Evolutionary conservation across 2,113 vertebrate genomes (phyloP).

Genomic region (Halichoerus grypus): DNA sequence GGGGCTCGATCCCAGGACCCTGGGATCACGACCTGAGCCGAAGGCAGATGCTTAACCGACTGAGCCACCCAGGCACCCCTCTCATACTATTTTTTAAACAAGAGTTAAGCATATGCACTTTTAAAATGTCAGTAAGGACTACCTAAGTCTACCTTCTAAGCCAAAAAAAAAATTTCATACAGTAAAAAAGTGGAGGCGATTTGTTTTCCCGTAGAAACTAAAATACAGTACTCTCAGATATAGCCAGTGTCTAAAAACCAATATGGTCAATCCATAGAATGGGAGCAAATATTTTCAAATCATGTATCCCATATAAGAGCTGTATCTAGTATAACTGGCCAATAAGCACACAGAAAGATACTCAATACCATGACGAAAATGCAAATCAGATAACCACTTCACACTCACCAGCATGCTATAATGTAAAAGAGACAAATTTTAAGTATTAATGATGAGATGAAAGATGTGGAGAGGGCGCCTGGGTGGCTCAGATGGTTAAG

Average conservation of each 20-base stretch:
- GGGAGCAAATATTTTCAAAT: constrained; percentile 9
- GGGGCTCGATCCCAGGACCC: too few relatives aligned
- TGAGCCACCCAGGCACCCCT: too few relatives aligned
- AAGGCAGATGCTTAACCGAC: too few relatives aligned
- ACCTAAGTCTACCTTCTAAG: not conserved
- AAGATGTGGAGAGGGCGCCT: too few relatives aligned
- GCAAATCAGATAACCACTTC: not conserved
- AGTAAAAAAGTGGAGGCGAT: not conserved
- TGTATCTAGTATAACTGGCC: not conserved
- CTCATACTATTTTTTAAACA: not conserved
- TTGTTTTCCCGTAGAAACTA: not conserved
- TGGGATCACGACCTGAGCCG: too few relatives aligned
- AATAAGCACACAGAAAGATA: not conserved
- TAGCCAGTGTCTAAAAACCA: not conserved
- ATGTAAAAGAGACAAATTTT: not conserved
- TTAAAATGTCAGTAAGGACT: not conserved
- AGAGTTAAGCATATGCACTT: not conserved
- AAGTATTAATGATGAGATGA: not conserved
- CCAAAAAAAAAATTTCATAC: not conserved
- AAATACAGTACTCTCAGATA: not conserved
- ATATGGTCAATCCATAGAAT: not conserved
- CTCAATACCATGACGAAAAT: not conserved
- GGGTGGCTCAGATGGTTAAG: too few relatives aligned
- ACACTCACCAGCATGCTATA: not conserved
- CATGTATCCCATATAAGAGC: not conserved